phyloP scores from a whole-genome alignment of 35 echinoderm and acorn worm species.

The Heliocidaris tuberculata region DNA sequence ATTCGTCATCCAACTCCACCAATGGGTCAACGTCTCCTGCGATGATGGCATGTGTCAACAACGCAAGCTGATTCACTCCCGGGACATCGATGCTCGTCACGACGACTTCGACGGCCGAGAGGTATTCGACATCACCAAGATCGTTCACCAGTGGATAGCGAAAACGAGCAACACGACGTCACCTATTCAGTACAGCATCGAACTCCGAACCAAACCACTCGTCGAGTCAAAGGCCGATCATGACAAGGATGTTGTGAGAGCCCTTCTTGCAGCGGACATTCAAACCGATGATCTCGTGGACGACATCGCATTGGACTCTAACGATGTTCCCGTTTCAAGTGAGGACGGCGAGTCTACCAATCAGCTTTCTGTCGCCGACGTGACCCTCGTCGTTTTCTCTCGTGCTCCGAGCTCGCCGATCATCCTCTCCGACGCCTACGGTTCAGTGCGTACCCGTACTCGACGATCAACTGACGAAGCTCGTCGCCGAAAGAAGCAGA shows the following conservation, averaged over 20 bases:
- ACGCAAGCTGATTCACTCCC: conserved; percentile 48
- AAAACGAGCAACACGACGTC: background rate
- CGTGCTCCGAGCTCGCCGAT: background rate
- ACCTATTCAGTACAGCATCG: conserved; percentile 47
- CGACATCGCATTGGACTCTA: background rate
- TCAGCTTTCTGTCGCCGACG: conserved; percentile 37
- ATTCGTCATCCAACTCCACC: conserved; percentile 55
- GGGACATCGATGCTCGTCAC: conserved; percentile 49
- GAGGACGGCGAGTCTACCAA: conserved; percentile 1
- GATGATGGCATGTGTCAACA: conserved; percentile 43
- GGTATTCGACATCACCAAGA: conserved; percentile 83
- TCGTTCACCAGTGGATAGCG: conserved; percentile 57
- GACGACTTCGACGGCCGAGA: conserved; percentile 56
- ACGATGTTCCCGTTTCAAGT: conserved; percentile 16
- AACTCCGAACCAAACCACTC: conserved; percentile 47
- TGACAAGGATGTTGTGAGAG: conserved; percentile 17
- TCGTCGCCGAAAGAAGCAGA: conserved; percentile 65
- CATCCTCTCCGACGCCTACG: conserved; percentile 41
- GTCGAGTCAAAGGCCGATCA: background rate
- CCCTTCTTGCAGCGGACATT: conserved; percentile 3
- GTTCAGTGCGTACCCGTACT: conserved; percentile 50
- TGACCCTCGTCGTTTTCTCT: conserved; percentile 62
- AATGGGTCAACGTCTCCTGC: conserved; percentile 66
- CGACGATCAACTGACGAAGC: conserved; percentile 23
- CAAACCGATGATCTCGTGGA: background rate